phyloP scores from a whole-genome alignment of 2,888 invertebrate genomes.

The Cryptocephalus moraei region DNA sequence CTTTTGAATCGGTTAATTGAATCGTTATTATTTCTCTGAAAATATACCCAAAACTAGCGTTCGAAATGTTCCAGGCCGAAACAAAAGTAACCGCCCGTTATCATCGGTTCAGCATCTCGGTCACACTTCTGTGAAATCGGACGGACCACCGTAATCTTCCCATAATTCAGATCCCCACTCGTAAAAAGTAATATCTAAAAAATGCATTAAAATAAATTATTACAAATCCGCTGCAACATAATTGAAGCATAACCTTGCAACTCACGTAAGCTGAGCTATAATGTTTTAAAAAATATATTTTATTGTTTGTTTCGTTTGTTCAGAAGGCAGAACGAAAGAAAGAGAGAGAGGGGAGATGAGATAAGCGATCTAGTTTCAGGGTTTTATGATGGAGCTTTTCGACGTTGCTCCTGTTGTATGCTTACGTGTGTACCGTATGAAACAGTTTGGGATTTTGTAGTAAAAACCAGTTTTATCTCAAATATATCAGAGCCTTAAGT shows the following conservation, averaged over 20 bases:
- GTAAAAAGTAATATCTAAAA: constrained; percentile 17
- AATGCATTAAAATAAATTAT: constrained; percentile 21
- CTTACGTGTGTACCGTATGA: no score
- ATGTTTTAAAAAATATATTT: not conserved
- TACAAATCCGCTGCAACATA: constrained; percentile 17
- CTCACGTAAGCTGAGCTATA: constrained; percentile 9
- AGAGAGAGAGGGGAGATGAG: not conserved
- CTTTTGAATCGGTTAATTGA: no score
- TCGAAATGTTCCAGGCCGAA: no score
- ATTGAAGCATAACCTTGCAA: constrained; percentile 20
- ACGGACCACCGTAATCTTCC: constrained; percentile 4
- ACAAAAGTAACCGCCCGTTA: not conserved
- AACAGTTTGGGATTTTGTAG: no score
- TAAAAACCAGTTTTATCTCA: no score
- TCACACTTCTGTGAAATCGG: constrained; percentile 9
- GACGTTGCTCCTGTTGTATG: no score
- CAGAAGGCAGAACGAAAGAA: no score
- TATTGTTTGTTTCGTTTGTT: not conserved
- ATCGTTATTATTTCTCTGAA: no score
- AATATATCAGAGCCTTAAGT: no score
- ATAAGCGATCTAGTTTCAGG: not conserved
- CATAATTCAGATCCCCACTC: constrained; percentile 11
- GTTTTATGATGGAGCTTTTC: not conserved
- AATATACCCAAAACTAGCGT: no score
- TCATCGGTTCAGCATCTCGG: constrained; percentile 5